Base-by-base conservation (phyloP, 2,797 vertebrate genomes). In the Masticophis lateralis region DNA sequence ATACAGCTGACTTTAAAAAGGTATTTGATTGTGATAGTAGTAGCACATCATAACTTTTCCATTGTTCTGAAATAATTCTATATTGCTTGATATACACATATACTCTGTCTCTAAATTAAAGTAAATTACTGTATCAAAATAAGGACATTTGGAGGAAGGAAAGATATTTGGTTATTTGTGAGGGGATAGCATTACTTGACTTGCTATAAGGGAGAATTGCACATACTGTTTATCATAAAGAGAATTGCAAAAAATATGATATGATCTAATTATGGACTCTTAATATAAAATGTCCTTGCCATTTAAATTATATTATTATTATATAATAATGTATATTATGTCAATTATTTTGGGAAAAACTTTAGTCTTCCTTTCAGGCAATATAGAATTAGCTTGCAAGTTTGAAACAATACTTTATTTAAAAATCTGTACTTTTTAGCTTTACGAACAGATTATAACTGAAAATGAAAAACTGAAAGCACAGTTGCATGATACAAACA, bases 391-490 rank as follows among this genome's bases (percentile, higher is more conserved):
- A 83, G 10, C 43, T 25, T 94, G 16, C 63, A 59, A 14, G 18
- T 69, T 86, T 63, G 28, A 89, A 88, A 60, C 63, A 86, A 37
- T 79, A 0, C n/a, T 3, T 79, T 63, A 93, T 92, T 93, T 53
- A 66, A 93, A 92, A 94, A 59, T 87, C 4, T 66, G 13, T 96
- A 94, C 96, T 97, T 61, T 86, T 61, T 96, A 99, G 99, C 98
- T 99, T 98, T 99, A 99, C 96, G 99, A 99, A 98, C 99, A 99
- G 98, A 99, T 99, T 97, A 97, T 99, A 97, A 98, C 98, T 96
- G 99, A 99, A 98, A 99, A 99, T 92, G 99, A 99, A 97, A 99
- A 99, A 96, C 97, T 99, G 96, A 99, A 99, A 98, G 98, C 99
- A 93, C 99, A 99, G 97, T 98, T 99, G 98, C 99, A 98, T 90